A percentile compares a stretch with the other conserved stretches of the same genome.
These are phyloP conservation scores for Fulica atra DNA, from an alignment of 2,113 vertebrate species.

Conservation along the genomic window DNA sequence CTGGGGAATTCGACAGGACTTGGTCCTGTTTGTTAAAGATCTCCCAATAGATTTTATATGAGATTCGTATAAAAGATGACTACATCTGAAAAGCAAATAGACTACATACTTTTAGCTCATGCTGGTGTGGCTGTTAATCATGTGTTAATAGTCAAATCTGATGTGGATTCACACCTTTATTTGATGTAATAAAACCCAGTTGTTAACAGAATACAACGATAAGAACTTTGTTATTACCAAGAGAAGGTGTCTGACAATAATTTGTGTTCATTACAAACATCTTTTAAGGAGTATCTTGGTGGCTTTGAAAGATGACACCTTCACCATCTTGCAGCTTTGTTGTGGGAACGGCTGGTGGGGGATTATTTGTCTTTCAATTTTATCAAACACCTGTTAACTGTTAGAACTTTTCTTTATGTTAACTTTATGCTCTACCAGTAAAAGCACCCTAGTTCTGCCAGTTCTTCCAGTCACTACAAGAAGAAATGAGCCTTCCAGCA, in stretches of 20 bases:
- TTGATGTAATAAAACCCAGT: neutral
- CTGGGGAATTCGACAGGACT: slow-evolving; percentile 68
- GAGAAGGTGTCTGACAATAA: neutral
- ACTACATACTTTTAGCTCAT: slow-evolving; percentile 59
- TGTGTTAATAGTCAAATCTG: slow-evolving; percentile 4
- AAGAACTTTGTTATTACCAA: neutral
- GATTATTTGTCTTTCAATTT: neutral
- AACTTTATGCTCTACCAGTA: neutral
- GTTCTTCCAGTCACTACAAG: neutral
- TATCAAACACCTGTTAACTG: neutral
- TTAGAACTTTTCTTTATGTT: neutral
- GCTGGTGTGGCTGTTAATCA: slow-evolving; percentile 14
- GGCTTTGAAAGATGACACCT: neutral
- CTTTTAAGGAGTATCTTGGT: neutral
- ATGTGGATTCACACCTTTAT: neutral
- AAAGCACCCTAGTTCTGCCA: neutral
- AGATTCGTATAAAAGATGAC: slow-evolving; percentile 74
- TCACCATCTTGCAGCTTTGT: neutral
- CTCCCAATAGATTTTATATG: slow-evolving; percentile 65
- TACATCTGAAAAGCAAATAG: slow-evolving; percentile 71
- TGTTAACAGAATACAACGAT: neutral
- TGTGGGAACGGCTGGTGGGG: neutral
- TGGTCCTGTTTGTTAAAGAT: slow-evolving; percentile 65
- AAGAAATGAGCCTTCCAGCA: neutral
- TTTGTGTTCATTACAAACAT: neutral